Percentiles rank a stretch among this genome's conserved stretches.
Conservation (phyloP, 2,888 invertebrate species). For the Heliconius erato region DNA sequence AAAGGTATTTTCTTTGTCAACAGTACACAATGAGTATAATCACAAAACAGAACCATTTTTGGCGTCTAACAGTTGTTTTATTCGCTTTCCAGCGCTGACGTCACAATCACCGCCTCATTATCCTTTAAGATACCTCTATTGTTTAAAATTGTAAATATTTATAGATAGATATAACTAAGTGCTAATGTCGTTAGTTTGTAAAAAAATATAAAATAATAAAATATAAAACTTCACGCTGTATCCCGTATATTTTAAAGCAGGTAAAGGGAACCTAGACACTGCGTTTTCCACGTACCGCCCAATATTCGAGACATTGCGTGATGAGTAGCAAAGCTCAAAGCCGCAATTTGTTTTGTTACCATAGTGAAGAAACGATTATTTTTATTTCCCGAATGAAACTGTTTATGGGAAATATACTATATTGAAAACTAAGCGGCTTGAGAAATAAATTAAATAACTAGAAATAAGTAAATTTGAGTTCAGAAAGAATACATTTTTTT, state of each 20-base stretch:
- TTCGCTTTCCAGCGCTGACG: constrained; percentile 63
- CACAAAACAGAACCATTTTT: constrained; percentile 65
- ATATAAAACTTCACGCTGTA: too few species aligned
- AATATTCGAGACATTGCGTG: not conserved
- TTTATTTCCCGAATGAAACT: too few species aligned
- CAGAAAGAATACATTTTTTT: too few species aligned
- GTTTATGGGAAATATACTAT: too few species aligned
- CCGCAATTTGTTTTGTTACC: too few species aligned
- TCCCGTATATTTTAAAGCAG: not conserved
- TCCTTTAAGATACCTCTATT: constrained; percentile 31
- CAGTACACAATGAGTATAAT: constrained; percentile 60
- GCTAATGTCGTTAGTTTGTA: not conserved
- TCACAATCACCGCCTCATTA: constrained; percentile 63
- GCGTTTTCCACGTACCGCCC: not conserved
- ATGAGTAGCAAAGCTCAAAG: too few species aligned
- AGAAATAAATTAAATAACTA: too few species aligned
- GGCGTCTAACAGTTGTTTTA: constrained; percentile 68
- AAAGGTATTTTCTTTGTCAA: constrained; percentile 48
- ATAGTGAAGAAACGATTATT: too few species aligned
- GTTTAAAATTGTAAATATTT: constrained; percentile 28
- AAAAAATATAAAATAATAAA: not conserved
- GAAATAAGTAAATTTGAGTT: too few species aligned
- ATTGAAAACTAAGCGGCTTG: too few species aligned
- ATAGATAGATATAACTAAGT: not conserved
- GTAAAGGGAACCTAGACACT: not conserved